Evolutionary conservation across 2,888 invertebrate species (phyloP).

Genomic region (Beris chalybata): DNA sequence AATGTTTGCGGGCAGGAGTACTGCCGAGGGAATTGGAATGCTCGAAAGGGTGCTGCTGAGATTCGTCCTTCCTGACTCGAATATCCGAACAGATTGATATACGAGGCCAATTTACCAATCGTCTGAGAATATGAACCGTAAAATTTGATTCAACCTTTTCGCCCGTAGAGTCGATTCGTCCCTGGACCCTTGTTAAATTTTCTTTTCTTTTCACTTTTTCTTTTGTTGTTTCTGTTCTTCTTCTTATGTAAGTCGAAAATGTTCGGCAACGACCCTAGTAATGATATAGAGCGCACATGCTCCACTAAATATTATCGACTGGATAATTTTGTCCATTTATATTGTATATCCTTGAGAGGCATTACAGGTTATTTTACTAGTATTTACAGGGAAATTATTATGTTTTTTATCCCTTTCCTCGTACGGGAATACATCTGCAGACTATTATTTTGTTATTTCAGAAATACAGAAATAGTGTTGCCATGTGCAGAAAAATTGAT

Average conservation of each 20-base stretch:
- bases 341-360: no score
- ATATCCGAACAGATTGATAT: constrained; percentile 32
- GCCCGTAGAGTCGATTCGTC: background rate
- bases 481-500: no score
- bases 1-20: no score
- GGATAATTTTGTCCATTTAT: no score
- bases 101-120: constrained; percentile 37
- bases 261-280: background rate
- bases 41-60: background rate
- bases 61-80: constrained; percentile 1
- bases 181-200: constrained; percentile 1
- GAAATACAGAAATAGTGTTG: no score
- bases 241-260: background rate
- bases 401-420: no score
- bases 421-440: no score
- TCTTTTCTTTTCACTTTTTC: constrained; percentile 5
- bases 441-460: no score
- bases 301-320: background rate
- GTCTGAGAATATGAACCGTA: constrained; percentile 36
- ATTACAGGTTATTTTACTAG: no score
- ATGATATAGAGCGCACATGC: background rate
- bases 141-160: constrained; percentile 34
- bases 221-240: background rate
- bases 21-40: background rate
- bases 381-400: no score